Base-by-base conservation (phyloP, 2,113 vertebrate species). In the Albula goreensis region DNA sequence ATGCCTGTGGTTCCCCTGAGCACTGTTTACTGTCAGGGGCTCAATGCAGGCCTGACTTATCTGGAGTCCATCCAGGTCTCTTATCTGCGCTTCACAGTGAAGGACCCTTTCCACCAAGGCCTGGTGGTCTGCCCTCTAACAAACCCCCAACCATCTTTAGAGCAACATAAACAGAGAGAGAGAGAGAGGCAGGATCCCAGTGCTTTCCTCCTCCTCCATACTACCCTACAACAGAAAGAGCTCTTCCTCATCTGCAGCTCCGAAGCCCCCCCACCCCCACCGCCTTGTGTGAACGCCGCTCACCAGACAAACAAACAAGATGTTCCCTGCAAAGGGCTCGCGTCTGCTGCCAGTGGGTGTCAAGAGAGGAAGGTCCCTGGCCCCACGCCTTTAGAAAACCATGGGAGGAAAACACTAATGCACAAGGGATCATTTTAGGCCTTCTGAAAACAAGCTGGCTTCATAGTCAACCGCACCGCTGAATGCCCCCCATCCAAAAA, bases 1-100 rank as follows among this genome's bases (percentile, higher is more conserved):
- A 92, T 90, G 90, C 90, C 91, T 93, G 94, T 85, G 90, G 92
- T 91, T 92, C 93, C 91, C 93, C 82, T 85, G 93, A 92, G 95
- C 90, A 92, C 88, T 82, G 79, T 93, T 95, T 90, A 91, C 91
- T 92, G 91, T 94, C 92, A 93, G 91, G 90, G 92, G 86, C 91
- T 90, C 91, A 85, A 88, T 91, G 87, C 90, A 86, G 88, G 88
- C 91, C 91, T 92, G 90, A 90, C 87, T 90, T 90, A 93, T 92
- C 86, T 92, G 92, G 93, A 95, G 92, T 86, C 41, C 87, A 88
- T 94, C 92, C 86, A 93, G 93, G 89, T 86, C 82, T 87, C 87
- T 95, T 94, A 95, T 95, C 94, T 90, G 89, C 82, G 85, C 91
- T 90, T 92, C 81, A 22, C 88, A 89, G 88, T 90, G 80, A 91